Percentiles rank a stretch among this genome's conserved stretches.
Evolutionary conservation across 2,888 invertebrate genomes (phyloP).

Genomic region (Hirudinaria manillensis): DNA sequence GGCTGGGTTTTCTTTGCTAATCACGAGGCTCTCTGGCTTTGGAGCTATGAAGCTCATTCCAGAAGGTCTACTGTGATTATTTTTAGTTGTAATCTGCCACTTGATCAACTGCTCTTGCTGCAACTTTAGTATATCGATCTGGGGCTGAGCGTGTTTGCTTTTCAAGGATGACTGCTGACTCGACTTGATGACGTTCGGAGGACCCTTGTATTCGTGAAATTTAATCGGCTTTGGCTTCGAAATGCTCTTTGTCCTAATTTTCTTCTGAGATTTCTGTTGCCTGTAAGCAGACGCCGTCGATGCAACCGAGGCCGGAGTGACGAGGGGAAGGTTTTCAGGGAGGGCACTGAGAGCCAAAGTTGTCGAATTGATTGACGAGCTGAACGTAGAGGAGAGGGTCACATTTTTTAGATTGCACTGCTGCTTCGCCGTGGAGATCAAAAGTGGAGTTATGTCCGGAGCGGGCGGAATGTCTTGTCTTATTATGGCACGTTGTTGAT

Average conservation of each 20-base stretch:
- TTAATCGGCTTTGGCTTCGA: constrained; percentile 82
- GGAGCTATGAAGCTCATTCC: not conserved
- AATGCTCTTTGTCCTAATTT: constrained; percentile 69
- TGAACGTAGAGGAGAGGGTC: not conserved
- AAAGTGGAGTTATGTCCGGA: constrained; percentile 42
- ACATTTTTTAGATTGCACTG: constrained; percentile 14
- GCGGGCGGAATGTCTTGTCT: constrained; percentile 38
- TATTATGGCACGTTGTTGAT: not conserved
- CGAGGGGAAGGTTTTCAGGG: not conserved
- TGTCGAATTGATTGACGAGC: not conserved
- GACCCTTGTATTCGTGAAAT: constrained; percentile 83
- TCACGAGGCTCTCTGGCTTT: not conserved
- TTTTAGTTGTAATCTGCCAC: constrained; percentile 22
- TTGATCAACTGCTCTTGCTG: constrained; percentile 30
- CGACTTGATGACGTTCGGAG: constrained; percentile 62
- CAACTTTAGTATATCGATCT: constrained; percentile 11
- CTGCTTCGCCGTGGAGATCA: constrained; percentile 30
- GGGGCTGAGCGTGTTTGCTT: constrained; percentile 11
- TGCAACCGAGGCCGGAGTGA: constrained; percentile 14
- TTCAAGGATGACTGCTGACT: constrained; percentile 10
- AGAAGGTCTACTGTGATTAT: not conserved
- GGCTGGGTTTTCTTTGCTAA: not conserved
- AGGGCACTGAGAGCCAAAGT: not conserved
- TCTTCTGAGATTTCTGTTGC: constrained; percentile 51
- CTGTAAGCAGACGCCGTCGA: constrained; percentile 12